Percentiles rank a stretch among this genome's conserved stretches.
Conservation (phyloP, 2,888 invertebrate genomes). For the Tenodera sinensis region DNA sequence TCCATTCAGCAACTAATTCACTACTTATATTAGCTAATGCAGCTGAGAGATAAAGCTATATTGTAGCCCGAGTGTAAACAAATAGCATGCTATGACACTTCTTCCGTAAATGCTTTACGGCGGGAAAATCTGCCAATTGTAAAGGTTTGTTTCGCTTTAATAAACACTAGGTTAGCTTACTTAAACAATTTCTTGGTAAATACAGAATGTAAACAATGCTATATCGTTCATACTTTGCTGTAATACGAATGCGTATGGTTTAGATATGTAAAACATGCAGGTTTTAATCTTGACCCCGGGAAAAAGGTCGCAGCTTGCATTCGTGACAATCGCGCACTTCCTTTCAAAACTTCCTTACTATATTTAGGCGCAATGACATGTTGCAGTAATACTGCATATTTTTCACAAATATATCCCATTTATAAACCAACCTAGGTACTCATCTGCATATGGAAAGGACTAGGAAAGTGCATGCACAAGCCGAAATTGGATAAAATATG, state of each 20-base stretch:
- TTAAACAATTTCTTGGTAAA: too few relatives aligned
- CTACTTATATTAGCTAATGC: background rate
- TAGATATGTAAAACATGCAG: background rate
- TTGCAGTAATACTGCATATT: background rate
- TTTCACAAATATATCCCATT: background rate
- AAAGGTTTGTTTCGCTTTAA: background rate
- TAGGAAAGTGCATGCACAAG: background rate
- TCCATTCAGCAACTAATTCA: background rate
- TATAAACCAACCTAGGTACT: background rate
- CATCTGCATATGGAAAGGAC: background rate
- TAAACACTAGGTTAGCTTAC: too few relatives aligned
- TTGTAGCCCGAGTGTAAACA: background rate
- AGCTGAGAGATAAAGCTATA: background rate
- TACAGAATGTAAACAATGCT: too few relatives aligned
- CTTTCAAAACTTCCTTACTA: background rate
- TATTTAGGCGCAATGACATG: background rate
- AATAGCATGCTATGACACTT: background rate
- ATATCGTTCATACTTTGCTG: background rate
- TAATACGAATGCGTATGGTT: background rate
- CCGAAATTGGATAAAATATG: background rate
- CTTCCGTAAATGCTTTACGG: background rate
- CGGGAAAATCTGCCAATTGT: background rate
- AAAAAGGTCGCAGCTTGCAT: background rate
- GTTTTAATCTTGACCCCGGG: background rate
- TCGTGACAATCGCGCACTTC: background rate